Evolutionary conservation across 37 sponge, comb jelly and placozoan species (phyloP), one percentile per base, ranked within the genome.

Genomic region (Sycon ciliatum): DNA sequence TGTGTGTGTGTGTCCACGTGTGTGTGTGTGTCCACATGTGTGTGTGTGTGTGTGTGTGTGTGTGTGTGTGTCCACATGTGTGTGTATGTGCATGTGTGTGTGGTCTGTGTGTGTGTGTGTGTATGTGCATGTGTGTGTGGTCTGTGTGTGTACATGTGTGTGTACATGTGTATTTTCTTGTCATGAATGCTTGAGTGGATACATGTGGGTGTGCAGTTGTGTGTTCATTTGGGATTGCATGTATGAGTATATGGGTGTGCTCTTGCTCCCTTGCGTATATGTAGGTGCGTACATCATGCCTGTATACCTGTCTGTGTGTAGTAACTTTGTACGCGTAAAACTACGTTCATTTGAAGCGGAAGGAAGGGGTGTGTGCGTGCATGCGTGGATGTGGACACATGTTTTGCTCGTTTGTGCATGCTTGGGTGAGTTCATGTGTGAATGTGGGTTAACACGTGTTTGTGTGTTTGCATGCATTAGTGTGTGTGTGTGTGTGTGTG

Each of bases 181-280:
- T 34, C 32, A 57, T 56, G 32, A 2, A 5, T 2, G 56, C 35
- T n/a, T 53, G 34, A 2, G 73, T 2, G 36, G 16, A 3, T 13
- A 20, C 30, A 0, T 72, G 18, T 55, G 55, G 29, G 56, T 2
- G 65, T 64, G 65, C 33, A 28, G 31, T 34, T 27, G 65, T 64
- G 65, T 64, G 65, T 64, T 34, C 34, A 36, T 64, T 3, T 64
- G 65, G 31, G 65, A 6, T 20, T 64, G 65, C 33, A 16, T 64
- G 65, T 64, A 36, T 64, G 65, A 34, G 65, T 64, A 36, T 31
- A 36, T 64, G 65, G 31, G 65, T 64, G 65, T 64, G 65, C 34
- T 34, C 34, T 34, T 64, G 65, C 34, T 34, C 34, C 36, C 34
- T 34, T 64, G 65, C 11, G 33, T 64, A 36, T 64, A 36, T 64